Evolutionary conservation across 1,140 invertebrate genomes (phyloP).

Genomic region (Hycleus phaleratus): DNA sequence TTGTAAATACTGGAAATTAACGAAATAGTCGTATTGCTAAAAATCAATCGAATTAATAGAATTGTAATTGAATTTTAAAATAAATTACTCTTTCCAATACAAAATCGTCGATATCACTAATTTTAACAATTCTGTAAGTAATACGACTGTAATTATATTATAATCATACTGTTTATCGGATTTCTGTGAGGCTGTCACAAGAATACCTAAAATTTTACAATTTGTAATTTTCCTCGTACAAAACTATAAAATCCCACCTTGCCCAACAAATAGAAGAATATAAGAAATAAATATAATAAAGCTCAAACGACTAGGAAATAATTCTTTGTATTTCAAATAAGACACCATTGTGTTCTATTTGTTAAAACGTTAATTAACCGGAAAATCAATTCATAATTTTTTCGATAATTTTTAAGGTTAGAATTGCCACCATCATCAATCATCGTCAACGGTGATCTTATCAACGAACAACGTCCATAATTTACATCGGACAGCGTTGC

Average conservation of each 20-base stretch:
- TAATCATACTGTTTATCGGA: constrained; percentile 75
- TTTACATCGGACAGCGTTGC: no score
- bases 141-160: constrained; percentile 79
- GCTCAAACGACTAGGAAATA: constrained; percentile 71
- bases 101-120: constrained; percentile 61
- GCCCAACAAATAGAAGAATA: constrained; percentile 69
- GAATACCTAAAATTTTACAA: constrained; percentile 61
- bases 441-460: no score
- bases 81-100: constrained; percentile 62
- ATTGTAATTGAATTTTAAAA: constrained; percentile 3
- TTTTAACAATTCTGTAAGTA: constrained; percentile 84
- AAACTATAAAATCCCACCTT: constrained; percentile 50
- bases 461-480: no score
- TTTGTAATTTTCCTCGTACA: not conserved
- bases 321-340: constrained; percentile 40
- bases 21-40: constrained; percentile 43
- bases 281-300: constrained; percentile 71
- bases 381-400: no score
- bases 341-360: no score
- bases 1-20: constrained; percentile 50
- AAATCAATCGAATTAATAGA: constrained; percentile 30
- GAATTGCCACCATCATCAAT: no score
- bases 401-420: no score
- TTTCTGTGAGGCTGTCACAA: constrained; percentile 83
- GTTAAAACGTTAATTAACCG: no score